Percentiles rank a stretch among this genome's conserved stretches.
Conservation (phyloP, 1,140 invertebrate species). For the Eufriesea mexicana region DNA sequence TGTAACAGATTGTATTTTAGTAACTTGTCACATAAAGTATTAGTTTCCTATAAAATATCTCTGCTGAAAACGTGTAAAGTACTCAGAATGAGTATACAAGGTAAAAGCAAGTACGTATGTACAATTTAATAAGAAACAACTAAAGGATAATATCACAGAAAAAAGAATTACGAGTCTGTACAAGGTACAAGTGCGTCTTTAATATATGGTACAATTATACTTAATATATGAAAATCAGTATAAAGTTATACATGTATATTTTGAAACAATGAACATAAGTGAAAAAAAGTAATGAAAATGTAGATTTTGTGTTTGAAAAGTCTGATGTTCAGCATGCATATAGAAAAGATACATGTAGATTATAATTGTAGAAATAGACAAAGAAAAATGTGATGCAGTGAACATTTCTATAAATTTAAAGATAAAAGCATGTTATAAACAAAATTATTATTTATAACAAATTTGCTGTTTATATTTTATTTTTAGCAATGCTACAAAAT, state of each 20-base stretch:
- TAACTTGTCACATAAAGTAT: conserved; percentile 15
- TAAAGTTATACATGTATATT: conserved; percentile 3
- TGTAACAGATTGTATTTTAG: conserved; percentile 8
- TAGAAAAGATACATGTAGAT: conserved; percentile 36
- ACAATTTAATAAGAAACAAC: conserved; percentile 10
- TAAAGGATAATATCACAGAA: conserved; percentile 20
- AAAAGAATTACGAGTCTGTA: conserved; percentile 74
- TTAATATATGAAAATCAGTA: conserved; percentile 11
- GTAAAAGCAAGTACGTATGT: conserved; percentile 17
- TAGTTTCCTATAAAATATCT: conserved; percentile 8
- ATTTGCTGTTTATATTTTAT: conserved; percentile 42
- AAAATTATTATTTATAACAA: conserved; percentile 20
- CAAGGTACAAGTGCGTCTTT: conserved; percentile 79
- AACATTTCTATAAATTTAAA: conserved; percentile 7
- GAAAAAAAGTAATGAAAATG: not conserved
- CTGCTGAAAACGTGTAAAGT: conserved; percentile 19
- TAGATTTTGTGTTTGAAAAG: conserved; percentile 11
- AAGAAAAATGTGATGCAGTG: not conserved
- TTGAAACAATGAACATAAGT: not conserved
- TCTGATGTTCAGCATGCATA: conserved; percentile 55
- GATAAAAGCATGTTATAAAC: conserved; percentile 28
- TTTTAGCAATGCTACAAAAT: conserved; percentile 36
- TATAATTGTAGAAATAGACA: conserved; percentile 17
- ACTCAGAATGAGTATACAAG: conserved; percentile 21
- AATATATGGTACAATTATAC: conserved; percentile 41